Conservation (phyloP, 2,888 invertebrate genomes). For the Drosophila austrosaltans region DNA sequence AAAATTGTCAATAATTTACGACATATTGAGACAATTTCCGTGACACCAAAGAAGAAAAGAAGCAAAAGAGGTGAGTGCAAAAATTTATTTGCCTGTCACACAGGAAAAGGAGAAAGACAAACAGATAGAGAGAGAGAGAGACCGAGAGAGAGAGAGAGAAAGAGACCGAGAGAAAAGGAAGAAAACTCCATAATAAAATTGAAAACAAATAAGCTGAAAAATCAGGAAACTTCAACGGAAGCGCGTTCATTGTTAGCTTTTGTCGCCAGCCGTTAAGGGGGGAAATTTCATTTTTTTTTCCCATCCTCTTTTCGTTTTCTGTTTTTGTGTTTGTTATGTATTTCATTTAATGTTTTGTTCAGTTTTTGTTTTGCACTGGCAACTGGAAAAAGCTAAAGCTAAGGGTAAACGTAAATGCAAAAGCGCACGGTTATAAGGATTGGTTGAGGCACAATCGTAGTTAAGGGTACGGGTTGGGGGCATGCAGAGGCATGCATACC, state of each 20-base stretch:
- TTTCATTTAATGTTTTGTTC: conserved; percentile 8
- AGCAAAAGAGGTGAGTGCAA: conserved; percentile 7
- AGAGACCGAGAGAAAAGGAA: conserved; percentile 7
- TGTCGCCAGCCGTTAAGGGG: conserved; percentile 50
- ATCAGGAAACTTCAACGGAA: conserved; percentile 61
- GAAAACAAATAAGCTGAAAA: conserved; percentile 69
- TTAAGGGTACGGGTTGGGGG: neutral
- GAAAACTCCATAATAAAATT: conserved; percentile 55
- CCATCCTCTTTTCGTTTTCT: conserved; percentile 15
- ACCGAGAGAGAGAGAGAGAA: conserved; percentile 2
- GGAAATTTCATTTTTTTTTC: conserved; percentile 19
- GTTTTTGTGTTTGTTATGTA: conserved; percentile 13
- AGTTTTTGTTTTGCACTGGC: conserved; percentile 16
- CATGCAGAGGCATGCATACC: neutral
- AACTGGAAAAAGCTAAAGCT: conserved; percentile 15
- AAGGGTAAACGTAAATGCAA: conserved; percentile 27
- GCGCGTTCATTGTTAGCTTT: conserved; percentile 63
- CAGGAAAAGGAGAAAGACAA: neutral
- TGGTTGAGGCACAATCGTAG: neutral
- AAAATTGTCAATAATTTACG: conserved; percentile 17
- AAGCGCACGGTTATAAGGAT: conserved; percentile 27
- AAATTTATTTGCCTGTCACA: conserved; percentile 3
- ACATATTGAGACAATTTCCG: conserved; percentile 30
- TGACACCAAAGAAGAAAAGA: conserved; percentile 11
- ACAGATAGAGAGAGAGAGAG: conserved; percentile 4